phyloP scores from a whole-genome alignment of 2,888 invertebrate species.

The Meandrusa payeni region DNA sequence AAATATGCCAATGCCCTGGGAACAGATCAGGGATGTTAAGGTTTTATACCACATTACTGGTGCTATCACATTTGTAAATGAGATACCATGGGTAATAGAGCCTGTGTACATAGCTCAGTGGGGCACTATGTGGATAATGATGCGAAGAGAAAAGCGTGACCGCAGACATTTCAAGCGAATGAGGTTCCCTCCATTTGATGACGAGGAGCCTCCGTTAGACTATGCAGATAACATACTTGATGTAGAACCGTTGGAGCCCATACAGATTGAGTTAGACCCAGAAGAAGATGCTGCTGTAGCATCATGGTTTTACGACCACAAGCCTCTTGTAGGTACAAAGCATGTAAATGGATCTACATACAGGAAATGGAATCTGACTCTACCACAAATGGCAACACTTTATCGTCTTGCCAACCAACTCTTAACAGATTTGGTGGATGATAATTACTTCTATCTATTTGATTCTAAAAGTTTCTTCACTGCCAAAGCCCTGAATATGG shows the following conservation, averaged over 20 bases:
- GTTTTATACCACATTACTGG: slow-evolving; percentile 99
- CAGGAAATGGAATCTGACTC: slow-evolving; percentile 95
- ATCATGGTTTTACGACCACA: slow-evolving; percentile 99
- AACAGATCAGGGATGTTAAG: slow-evolving; percentile 98
- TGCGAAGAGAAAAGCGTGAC: slow-evolving; percentile 99
- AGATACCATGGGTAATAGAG: slow-evolving; percentile 99
- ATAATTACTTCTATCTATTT: slow-evolving; percentile 99
- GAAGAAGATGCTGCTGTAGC: slow-evolving; percentile 95
- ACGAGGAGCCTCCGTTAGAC: slow-evolving; percentile 99
- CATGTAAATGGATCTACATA: slow-evolving; percentile 98
- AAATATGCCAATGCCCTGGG: slow-evolving; percentile 99
- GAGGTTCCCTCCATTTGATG: slow-evolving; percentile 99
- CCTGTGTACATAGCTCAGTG: slow-evolving; percentile 99
- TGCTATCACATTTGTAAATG: slow-evolving; percentile 99
- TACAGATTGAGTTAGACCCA: slow-evolving; percentile 97
- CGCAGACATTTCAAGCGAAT: slow-evolving; percentile 99
- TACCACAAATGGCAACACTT: slow-evolving; percentile 98
- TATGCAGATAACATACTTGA: slow-evolving; percentile 99
- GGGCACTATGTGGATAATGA: slow-evolving; percentile 99
- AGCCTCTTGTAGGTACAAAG: slow-evolving; percentile 95
- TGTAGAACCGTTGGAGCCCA: slow-evolving; percentile 99
- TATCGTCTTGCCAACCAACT: slow-evolving; percentile 99
- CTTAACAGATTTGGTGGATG: slow-evolving; percentile 97
- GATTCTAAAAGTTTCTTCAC: slow-evolving; percentile 99
- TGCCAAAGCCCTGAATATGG: slow-evolving; percentile 99